phyloP scores from a whole-genome alignment of 2,888 invertebrate genomes.

The Halocaridina rubra region DNA sequence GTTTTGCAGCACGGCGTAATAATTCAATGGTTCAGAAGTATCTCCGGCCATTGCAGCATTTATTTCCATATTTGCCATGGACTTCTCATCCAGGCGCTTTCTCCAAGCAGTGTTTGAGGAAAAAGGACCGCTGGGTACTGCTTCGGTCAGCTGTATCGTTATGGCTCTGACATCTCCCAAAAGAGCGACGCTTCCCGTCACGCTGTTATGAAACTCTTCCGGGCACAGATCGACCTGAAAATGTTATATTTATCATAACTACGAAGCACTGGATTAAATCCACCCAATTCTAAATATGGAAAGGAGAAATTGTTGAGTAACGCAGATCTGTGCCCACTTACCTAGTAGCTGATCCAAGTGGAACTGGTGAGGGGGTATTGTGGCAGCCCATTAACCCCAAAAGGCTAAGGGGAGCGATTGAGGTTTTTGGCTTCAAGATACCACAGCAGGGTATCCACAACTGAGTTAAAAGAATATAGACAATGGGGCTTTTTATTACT shows the following conservation, averaged over 20 bases:
- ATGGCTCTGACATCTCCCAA: slow-evolving; percentile 87
- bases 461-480: too few relatives aligned
- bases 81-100: slow-evolving; percentile 78
- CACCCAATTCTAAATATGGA: too few relatives aligned
- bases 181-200: slow-evolving; percentile 81
- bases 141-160: slow-evolving; percentile 73
- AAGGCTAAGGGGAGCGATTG: background rate
- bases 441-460: too few relatives aligned
- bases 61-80: slow-evolving; percentile 78
- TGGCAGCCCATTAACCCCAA: too few relatives aligned
- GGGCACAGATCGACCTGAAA: slow-evolving; percentile 83
- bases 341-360: too few relatives aligned
- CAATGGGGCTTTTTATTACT: too few relatives aligned
- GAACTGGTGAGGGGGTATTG: too few relatives aligned
- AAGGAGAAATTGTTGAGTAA: too few relatives aligned
- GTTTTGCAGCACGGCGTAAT: slow-evolving; percentile 90
- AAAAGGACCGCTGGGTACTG: background rate
- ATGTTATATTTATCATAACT: too few relatives aligned
- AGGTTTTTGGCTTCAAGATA: too few relatives aligned
- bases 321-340: too few relatives aligned
- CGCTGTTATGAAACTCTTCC: slow-evolving; percentile 93
- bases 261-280: too few relatives aligned
- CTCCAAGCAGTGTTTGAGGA: slow-evolving; percentile 77
- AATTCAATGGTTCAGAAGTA: slow-evolving; percentile 84
- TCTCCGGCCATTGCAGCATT: slow-evolving; percentile 79